Evolutionary conservation across 1,140 invertebrate species (phyloP).

Genomic region (Zaprionus taronus): DNA sequence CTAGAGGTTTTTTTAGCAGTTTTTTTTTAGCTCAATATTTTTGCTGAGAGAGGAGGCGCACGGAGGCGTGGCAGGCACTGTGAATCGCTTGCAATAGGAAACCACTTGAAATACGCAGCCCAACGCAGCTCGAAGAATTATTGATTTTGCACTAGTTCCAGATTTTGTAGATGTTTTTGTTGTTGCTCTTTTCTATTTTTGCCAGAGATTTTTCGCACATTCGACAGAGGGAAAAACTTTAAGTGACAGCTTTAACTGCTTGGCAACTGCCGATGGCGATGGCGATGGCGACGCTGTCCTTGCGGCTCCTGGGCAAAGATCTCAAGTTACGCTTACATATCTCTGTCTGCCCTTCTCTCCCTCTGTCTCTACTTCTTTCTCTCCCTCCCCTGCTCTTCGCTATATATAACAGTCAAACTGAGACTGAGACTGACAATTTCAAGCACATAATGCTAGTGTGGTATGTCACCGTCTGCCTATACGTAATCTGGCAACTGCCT

Average conservation of each 20-base stretch:
- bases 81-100: constrained; percentile 48
- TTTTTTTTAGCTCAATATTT: constrained; percentile 35
- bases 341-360: neutral
- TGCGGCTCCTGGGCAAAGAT: constrained; percentile 29
- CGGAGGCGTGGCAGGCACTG: neutral
- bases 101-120: constrained; percentile 61
- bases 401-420: neutral
- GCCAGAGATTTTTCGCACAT: constrained; percentile 26
- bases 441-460: constrained; percentile 48
- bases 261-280: constrained; percentile 10
- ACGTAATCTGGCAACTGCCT: constrained; percentile 70
- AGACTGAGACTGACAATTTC: constrained; percentile 59
- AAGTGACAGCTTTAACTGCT: constrained; percentile 39
- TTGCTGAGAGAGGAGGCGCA: neutral
- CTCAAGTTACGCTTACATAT: constrained; percentile 52
- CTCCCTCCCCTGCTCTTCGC: neutral
- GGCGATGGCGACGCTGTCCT: neutral
- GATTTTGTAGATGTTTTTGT: constrained; percentile 49
- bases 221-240: constrained; percentile 40
- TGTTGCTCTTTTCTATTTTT: constrained; percentile 10
- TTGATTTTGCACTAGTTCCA: constrained; percentile 75
- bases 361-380: neutral
- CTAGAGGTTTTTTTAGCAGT: constrained; percentile 40
- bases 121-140: constrained; percentile 41
- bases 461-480: constrained; percentile 26